Conservation (phyloP, 2,888 invertebrate genomes). For the Perizoma affinitatum region DNA sequence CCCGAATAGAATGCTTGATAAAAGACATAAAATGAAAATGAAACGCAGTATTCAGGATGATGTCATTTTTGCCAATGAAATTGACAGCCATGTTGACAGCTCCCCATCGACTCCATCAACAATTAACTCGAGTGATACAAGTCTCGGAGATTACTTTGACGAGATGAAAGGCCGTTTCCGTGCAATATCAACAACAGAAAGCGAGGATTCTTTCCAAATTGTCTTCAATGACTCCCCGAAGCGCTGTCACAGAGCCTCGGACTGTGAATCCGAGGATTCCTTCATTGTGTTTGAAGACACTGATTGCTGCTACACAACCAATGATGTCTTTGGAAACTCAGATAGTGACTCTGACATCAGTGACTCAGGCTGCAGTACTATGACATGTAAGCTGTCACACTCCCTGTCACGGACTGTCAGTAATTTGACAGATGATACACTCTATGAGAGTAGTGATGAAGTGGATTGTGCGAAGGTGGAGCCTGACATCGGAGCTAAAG, state of each 20-base stretch:
- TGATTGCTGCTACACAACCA: constrained; percentile 70
- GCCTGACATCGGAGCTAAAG: constrained; percentile 35
- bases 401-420: constrained; percentile 64
- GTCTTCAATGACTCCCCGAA: constrained; percentile 66
- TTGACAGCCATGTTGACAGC: constrained; percentile 48
- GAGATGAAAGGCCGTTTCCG: constrained; percentile 70
- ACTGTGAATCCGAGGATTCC: constrained; percentile 85
- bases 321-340: constrained; percentile 65
- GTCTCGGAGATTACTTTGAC: constrained; percentile 59
- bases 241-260: constrained; percentile 60
- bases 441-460: constrained; percentile 67
- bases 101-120: constrained; percentile 44
- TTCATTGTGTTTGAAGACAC: constrained; percentile 81
- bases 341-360: constrained; percentile 47
- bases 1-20: constrained; percentile 46
- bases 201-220: constrained; percentile 77
- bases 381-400: constrained; percentile 50
- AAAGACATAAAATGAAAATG: constrained; percentile 48
- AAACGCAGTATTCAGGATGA: constrained; percentile 59
- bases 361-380: constrained; percentile 58
- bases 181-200: constrained; percentile 55
- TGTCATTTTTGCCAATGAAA: constrained; percentile 57
- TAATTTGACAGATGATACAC: constrained; percentile 69
- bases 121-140: constrained; percentile 13
- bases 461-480: constrained; percentile 60